Percentiles rank a stretch among this genome's conserved stretches.
Evolutionary conservation across 2,797 vertebrate genomes (phyloP).

Genomic region (Hephaestus fuliginosus): DNA sequence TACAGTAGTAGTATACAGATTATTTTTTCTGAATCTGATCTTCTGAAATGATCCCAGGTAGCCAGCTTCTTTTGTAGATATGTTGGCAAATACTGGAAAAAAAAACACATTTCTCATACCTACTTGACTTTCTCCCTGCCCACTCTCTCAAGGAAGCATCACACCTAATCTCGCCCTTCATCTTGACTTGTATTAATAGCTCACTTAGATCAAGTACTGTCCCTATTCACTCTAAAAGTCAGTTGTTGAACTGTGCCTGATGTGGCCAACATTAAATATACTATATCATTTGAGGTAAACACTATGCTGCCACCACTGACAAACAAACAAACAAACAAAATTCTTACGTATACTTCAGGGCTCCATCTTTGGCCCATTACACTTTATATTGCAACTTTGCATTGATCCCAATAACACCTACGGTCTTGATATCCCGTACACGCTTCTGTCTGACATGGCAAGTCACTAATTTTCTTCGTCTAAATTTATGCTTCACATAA

Average conservation of each 20-base stretch:
- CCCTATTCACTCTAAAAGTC: slow-evolving; percentile 17
- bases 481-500: background rate
- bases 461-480: background rate
- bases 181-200: slow-evolving; percentile 26
- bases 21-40: slow-evolving; percentile 3
- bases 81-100: background rate
- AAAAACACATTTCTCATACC: background rate
- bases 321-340: background rate
- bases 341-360: background rate
- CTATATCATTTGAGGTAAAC: background rate
- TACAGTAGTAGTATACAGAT: too few species aligned
- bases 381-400: background rate
- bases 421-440: background rate
- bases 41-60: background rate
- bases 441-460: background rate
- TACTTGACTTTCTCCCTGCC: slow-evolving; percentile 12
- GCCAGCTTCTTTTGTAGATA: background rate
- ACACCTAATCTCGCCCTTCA: slow-evolving; percentile 9
- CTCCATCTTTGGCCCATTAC: background rate
- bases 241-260: slow-evolving; percentile 17
- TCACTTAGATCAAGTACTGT: slow-evolving; percentile 15
- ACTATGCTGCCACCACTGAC: background rate
- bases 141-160: background rate
- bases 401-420: background rate
- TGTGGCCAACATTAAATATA: slow-evolving; percentile 19